Conservation (phyloP, 2,888 invertebrate species). For the Pandemis heparana region DNA sequence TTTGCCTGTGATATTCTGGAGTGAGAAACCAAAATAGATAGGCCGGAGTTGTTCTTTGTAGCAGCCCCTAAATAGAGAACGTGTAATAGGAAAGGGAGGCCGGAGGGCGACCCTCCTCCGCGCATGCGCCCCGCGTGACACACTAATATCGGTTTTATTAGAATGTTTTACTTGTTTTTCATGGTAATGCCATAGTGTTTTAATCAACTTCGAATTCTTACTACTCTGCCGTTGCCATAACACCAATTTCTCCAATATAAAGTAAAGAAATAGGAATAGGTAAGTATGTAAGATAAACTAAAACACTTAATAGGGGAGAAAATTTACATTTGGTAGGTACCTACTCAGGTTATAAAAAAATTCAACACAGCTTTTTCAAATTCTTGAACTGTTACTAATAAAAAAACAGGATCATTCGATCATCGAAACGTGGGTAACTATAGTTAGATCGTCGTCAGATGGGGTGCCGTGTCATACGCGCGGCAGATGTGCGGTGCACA, state of each 20-base stretch:
- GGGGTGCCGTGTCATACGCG: constrained; percentile 63
- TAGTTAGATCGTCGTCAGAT: constrained; percentile 50
- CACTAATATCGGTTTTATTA: constrained; percentile 81
- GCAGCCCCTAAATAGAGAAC: constrained; percentile 82
- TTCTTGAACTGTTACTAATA: constrained; percentile 1
- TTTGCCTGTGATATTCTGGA: constrained; percentile 78
- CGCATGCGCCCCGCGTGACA: constrained; percentile 70
- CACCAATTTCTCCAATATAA: constrained; percentile 38
- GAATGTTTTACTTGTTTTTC: constrained; percentile 75
- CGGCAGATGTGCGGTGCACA: constrained; percentile 76
- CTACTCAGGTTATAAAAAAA: neutral
- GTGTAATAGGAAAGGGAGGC: constrained; percentile 82
- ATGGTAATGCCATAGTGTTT: constrained; percentile 54
- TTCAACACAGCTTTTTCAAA: neutral
- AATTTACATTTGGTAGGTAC: neutral
- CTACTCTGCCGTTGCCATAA: neutral
- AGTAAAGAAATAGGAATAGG: neutral
- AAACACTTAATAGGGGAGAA: neutral
- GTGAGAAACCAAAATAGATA: constrained; percentile 81
- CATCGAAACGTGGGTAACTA: constrained; percentile 28
- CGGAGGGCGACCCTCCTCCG: constrained; percentile 66
- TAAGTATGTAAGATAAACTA: neutral
- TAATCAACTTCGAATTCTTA: constrained; percentile 44
- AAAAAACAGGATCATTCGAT: constrained; percentile 6
- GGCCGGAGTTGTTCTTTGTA: constrained; percentile 79